Evolutionary conservation across 2,888 invertebrate genomes (phyloP), one percentile per base, ranked within the genome.

Genomic region (Marasmarcha lunaedactyla): DNA sequence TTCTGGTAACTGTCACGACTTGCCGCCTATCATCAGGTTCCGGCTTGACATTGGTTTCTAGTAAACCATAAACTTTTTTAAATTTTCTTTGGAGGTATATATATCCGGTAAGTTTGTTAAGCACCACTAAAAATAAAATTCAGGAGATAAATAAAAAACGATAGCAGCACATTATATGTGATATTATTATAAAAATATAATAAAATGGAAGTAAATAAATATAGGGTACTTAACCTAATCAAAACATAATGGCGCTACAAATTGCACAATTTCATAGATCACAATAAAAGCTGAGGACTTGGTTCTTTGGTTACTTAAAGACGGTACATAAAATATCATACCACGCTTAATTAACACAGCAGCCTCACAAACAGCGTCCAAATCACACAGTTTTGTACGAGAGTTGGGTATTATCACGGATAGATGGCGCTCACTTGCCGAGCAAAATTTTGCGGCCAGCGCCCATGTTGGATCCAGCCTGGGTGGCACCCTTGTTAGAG

Each of bases 401-500:
- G 57, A 67, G 77, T 77, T 79, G 79, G 59, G 63, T 81, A 83
- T 65, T 83, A 83, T 83, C 83, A 83, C 83, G 76, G 52, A 44
- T 51, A 47, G 37, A 39, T 25, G 47, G 51, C 40, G 44, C 63
- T 88, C 88, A 95, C 89, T 95, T 95, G 87, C 94, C 94, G 68
- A 95, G 86, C 63, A 95, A 87, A 83, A 95, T 95, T 76, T 95
- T 94, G 67, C 95, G 91, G 55, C 92, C 89, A 50, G 94, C 94
- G 47, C 97, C 97, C 43, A 96, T 86, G 77, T 93, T 97, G 71
- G 89, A 89, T 15, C 97, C 97, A 15, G 95, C 90, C 78, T 97
- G 97, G 45, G 92, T 91, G 55, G 97, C 97, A 34, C 97, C 97
- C 83, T 97, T 95, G 90, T 98, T 98, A 71, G 90, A 91, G 43